phyloP scores from a whole-genome alignment of 2,113 vertebrate genomes.

The Sinocyclocheilus rhinocerous region DNA sequence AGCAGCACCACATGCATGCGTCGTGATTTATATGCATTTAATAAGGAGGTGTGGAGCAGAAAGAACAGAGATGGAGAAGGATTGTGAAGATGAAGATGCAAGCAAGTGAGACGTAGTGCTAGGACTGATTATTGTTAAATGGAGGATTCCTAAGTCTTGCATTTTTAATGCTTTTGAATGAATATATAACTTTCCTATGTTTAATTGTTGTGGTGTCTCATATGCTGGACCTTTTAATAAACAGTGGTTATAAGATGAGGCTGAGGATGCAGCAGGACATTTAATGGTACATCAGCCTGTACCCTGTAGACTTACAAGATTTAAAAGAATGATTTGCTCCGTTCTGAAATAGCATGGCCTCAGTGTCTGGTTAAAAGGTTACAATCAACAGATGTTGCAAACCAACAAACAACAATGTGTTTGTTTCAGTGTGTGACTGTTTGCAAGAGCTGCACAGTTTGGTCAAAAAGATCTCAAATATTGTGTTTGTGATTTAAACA shows the following conservation, averaged over 20 bases:
- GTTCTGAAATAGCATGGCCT: neutral
- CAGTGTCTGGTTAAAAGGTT: neutral
- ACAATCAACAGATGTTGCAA: neutral
- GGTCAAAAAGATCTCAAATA: neutral
- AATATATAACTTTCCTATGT: neutral
- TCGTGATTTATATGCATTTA: neutral
- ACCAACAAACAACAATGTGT: neutral
- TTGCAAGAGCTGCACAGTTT: neutral
- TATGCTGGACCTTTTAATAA: constrained; percentile 25
- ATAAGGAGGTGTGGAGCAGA: neutral
- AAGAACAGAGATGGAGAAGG: neutral
- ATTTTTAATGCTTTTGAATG: neutral
- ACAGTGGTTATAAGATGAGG: constrained; percentile 41
- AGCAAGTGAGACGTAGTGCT: neutral
- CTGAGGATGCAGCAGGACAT: neutral
- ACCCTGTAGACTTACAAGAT: constrained; percentile 17
- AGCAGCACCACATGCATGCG: no score
- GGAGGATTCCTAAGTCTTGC: neutral
- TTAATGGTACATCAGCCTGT: neutral
- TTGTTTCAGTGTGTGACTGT: neutral
- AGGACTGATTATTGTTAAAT: neutral
- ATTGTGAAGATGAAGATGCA: neutral
- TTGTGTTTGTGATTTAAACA: neutral
- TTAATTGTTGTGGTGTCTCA: constrained; percentile 31
- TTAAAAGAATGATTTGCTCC: neutral